phyloP scores from a whole-genome alignment of 2,113 vertebrate genomes.

The Chaetodon auriga region DNA sequence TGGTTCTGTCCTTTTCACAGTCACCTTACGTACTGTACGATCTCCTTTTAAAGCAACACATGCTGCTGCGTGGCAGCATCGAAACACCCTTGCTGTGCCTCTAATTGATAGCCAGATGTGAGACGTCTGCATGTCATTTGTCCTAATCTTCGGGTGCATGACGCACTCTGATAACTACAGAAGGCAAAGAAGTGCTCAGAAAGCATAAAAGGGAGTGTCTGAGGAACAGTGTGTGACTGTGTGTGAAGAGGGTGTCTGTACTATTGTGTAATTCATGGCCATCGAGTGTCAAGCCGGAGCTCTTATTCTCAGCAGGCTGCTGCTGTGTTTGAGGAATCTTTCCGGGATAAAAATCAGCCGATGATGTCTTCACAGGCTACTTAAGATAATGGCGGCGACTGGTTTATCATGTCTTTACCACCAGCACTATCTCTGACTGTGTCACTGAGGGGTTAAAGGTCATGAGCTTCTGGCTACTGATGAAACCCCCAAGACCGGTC shows the following conservation, averaged over 20 bases:
- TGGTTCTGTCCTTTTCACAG: slow-evolving; percentile 28
- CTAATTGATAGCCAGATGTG: slow-evolving; percentile 30
- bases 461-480: slow-evolving; percentile 16
- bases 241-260: not conserved
- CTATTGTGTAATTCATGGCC: slow-evolving; percentile 12
- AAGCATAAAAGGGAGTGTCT: slow-evolving; percentile 15
- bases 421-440: slow-evolving; percentile 14
- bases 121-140: slow-evolving; percentile 40
- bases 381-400: slow-evolving; percentile 12
- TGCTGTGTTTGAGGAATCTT: not conserved
- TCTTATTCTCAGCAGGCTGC: not conserved
- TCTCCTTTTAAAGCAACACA: slow-evolving; percentile 15
- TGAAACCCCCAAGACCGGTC: slow-evolving; percentile 37
- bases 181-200: slow-evolving; percentile 12
- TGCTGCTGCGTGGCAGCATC: slow-evolving; percentile 5
- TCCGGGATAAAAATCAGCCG: not conserved
- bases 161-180: slow-evolving; percentile 46
- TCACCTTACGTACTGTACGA: not conserved
- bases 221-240: slow-evolving; percentile 43
- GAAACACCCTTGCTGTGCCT: slow-evolving; percentile 21
- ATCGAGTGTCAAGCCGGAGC: not conserved
- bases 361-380: not conserved
- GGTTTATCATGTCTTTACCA: slow-evolving; percentile 14
- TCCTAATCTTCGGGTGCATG: slow-evolving; percentile 61
- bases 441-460: slow-evolving; percentile 45